Percentiles rank a stretch among this genome's conserved stretches.
phyloP scores from a whole-genome alignment of 2,797 vertebrate genomes.

The Leucoraja ocellata region DNA sequence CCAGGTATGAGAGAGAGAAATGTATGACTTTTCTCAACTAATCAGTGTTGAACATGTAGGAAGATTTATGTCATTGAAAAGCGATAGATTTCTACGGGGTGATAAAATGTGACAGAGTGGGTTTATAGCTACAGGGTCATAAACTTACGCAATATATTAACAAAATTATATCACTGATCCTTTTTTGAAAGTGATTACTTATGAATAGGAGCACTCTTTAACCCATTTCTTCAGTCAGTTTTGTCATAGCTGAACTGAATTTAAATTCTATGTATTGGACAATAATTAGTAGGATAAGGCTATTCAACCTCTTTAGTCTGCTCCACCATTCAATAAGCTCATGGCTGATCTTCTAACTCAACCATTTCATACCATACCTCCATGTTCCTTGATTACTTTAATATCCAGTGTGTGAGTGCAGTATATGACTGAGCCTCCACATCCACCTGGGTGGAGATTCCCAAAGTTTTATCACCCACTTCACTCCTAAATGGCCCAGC shows the following conservation, averaged over 20 bases:
- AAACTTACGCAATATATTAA: not conserved
- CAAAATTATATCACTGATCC: not conserved
- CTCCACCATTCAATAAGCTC: no score
- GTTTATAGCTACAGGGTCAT: no score
- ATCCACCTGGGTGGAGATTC: no score
- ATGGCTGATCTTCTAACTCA: no score
- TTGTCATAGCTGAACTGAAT: not conserved
- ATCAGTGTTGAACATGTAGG: not conserved
- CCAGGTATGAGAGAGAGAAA: constrained; percentile 63
- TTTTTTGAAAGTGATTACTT: not conserved
- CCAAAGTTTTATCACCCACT: no score
- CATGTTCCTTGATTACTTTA: no score
- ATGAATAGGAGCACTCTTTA: not conserved
- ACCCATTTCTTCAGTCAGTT: not conserved
- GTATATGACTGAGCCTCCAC: no score
- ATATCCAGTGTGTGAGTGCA: no score
- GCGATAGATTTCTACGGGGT: not conserved
- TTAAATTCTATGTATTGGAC: not conserved
- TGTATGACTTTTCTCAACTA: not conserved
- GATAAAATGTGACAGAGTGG: not conserved
- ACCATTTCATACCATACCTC: no score
- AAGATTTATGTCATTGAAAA: not conserved
- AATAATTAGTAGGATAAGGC: no score
- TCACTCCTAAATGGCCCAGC: no score
- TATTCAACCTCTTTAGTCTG: no score